Conservation (phyloP, 2,113 vertebrate species). For the Leucopsar rothschildi region DNA sequence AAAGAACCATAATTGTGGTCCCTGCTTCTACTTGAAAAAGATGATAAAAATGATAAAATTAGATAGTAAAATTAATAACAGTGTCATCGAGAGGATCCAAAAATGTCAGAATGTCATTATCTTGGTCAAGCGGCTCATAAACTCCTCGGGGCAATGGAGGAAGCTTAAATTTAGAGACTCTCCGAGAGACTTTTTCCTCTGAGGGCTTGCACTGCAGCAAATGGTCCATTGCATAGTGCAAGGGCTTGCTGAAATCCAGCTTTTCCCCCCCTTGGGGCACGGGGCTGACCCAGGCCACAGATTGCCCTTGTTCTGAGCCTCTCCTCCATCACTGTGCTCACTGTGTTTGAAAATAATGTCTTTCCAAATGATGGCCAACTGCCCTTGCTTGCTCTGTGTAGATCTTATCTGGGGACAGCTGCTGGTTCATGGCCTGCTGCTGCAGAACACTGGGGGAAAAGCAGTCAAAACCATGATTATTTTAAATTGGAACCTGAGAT, state of each 20-base stretch:
- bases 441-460: neutral
- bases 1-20: neutral
- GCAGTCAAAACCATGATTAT: neutral
- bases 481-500: neutral
- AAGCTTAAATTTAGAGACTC: neutral
- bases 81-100: neutral
- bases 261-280: neutral
- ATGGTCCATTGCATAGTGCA: neutral
- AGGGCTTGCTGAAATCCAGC: neutral
- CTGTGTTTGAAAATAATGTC: neutral
- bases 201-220: neutral
- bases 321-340: neutral
- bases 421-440: neutral
- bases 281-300: neutral
- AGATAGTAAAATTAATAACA: slow-evolving; percentile 10
- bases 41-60: slow-evolving; percentile 12
- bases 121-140: slow-evolving; percentile 40
- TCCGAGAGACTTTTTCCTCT: neutral
- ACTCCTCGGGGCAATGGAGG: neutral
- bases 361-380: neutral
- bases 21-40: neutral
- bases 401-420: neutral
- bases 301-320: neutral
- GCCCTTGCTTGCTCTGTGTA: neutral
- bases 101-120: slow-evolving; percentile 3